These are phyloP conservation scores for Panzeria rudis DNA, from an alignment of 2,888 invertebrate genomes.

Conservation along the genomic window DNA sequence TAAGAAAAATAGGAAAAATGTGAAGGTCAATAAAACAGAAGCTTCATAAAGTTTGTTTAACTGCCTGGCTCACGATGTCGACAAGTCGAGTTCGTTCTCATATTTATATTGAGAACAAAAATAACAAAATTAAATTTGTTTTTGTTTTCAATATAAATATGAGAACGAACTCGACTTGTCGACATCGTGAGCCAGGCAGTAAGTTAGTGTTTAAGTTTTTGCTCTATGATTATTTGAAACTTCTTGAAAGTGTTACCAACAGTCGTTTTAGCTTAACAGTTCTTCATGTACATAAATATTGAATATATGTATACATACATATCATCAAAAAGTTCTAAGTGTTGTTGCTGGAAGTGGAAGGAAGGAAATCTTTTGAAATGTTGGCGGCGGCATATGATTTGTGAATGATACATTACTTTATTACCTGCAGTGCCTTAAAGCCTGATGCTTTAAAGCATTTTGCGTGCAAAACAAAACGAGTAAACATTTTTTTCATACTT, in stretches of 20 bases:
- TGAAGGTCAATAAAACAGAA: no score
- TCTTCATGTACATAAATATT: neutral
- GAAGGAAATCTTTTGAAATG: constrained; percentile 21
- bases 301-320: neutral
- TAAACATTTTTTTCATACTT: constrained; percentile 14
- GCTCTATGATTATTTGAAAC: neutral
- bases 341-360: neutral
- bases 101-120: no score
- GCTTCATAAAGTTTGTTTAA: no score
- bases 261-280: neutral
- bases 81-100: no score
- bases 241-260: neutral
- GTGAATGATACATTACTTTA: constrained; percentile 80
- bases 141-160: no score
- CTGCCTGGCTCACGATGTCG: no score
- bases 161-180: no score
- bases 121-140: no score
- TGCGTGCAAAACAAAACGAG: neutral
- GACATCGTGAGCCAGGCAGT: no score
- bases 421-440: constrained; percentile 73
- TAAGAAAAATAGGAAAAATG: no score
- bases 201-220: neutral
- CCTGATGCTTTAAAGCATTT: constrained; percentile 34
- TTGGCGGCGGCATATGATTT: constrained; percentile 55
- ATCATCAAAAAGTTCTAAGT: neutral